These are phyloP conservation scores for Oreochromis grahami DNA, from an alignment of 2,797 vertebrate genomes.

Conservation along the genomic window DNA sequence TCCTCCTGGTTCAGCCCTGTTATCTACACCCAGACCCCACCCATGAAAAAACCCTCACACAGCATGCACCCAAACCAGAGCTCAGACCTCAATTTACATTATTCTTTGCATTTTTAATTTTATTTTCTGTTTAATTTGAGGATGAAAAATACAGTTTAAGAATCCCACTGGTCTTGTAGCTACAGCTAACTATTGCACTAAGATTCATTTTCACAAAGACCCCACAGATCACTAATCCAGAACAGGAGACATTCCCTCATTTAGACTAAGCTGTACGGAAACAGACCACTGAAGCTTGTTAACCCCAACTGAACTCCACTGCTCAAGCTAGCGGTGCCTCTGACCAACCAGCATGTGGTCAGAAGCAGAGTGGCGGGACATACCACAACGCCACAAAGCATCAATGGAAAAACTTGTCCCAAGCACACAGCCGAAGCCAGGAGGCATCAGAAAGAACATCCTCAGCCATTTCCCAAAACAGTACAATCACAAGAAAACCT, in stretches of 20 bases:
- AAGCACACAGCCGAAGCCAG: background rate
- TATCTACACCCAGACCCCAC: constrained; percentile 2
- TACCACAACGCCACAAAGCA: background rate
- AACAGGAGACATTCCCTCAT: background rate
- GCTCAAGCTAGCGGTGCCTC: background rate
- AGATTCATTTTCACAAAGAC: background rate
- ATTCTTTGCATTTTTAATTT: background rate
- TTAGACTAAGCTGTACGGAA: background rate
- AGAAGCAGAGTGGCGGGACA: background rate
- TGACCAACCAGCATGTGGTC: background rate
- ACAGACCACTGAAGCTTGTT: background rate
- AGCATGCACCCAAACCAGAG: background rate
- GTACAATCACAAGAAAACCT: constrained; percentile 20
- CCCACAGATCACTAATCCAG: background rate
- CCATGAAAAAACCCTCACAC: background rate
- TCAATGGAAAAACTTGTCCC: constrained; percentile 15
- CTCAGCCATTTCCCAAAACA: background rate
- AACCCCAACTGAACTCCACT: background rate
- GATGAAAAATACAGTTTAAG: background rate
- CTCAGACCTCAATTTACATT: background rate
- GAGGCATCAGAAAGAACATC: background rate
- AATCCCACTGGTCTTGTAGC: background rate
- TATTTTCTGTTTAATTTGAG: background rate
- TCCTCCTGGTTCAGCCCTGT: background rate
- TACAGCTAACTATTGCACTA: background rate